Base-by-base conservation (phyloP, 2,113 vertebrate genomes). In the Prionailurus viverrinus region DNA sequence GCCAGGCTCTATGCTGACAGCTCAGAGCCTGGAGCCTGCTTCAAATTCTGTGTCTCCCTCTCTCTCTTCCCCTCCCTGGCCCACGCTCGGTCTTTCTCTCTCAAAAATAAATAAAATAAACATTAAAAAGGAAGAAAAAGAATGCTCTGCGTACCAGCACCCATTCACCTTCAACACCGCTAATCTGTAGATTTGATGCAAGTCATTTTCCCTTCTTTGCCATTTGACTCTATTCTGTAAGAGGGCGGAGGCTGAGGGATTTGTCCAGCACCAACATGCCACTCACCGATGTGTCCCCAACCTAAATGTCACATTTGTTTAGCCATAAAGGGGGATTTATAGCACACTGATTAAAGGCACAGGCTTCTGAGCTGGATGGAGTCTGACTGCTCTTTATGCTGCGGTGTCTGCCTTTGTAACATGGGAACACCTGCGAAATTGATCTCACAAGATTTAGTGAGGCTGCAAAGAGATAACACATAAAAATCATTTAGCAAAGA, bases 71-170 rank as follows among this genome's bases (percentile, higher is more conserved):
- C 45, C 45, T 45, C 45, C 45, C 45, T 45, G 45, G 45, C 45
- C 45, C 45, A 45, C 8, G 8, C 8, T 45, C 1, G 8, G 45
- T 45, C 45, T 45, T 45, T 45, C 45, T 45, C 45, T 45, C 45
- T 45, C 8, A 9, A 45, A 9, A 45, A 45, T 45, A 45, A 45
- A 45, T 45, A 41, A 41, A 41, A 41, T 45, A 45, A 45, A 45
- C 45, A 45, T 9, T 45, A 45, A 45, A 9, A 45, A 45, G 45
- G 45, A 45, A 45, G 45, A 45, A 8, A 45, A 69, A 79, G 15
- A 10, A 58, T 11, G 9, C 11, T 18, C 0, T 3, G 31, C 27
- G 7, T 0, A 29, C 29, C 29, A 63, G 10, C 0, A n/a, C 9
- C 27, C 12, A 14, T 7, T 89, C 36, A n/a, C 31, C 8, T 79